phyloP scores from a whole-genome alignment of 2,888 invertebrate species.

The Ryuthela nishihirai region DNA sequence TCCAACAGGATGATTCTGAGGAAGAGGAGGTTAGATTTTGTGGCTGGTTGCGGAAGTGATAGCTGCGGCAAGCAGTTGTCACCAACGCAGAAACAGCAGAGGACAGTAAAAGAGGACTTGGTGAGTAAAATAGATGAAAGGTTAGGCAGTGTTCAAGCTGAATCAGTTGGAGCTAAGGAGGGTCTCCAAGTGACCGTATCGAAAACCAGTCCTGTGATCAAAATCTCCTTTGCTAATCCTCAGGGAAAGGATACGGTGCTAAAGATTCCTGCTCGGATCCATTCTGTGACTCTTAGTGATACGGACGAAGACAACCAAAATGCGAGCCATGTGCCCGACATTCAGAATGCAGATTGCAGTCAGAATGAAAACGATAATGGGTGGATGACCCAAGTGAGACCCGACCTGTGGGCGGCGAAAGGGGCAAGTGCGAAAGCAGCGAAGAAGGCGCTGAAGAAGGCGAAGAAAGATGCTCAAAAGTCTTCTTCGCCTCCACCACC shows the following conservation, averaged over 20 bases:
- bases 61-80: too few species aligned
- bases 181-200: background rate
- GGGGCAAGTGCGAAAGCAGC: conserved; percentile 67
- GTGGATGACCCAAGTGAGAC: conserved; percentile 1
- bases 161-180: conserved; percentile 8
- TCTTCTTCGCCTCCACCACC: conserved; percentile 52
- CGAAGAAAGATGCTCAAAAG: conserved; percentile 70
- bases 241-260: conserved; percentile 78
- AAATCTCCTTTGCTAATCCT: conserved; percentile 70
- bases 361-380: too few species aligned
- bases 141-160: background rate
- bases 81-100: too few species aligned
- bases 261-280: conserved; percentile 69
- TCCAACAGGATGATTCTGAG: conserved; percentile 16
- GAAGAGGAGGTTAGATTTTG: background rate
- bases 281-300: background rate
- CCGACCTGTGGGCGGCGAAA: too few species aligned
- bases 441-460: conserved; percentile 72
- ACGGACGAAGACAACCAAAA: background rate
- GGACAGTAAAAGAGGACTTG: too few species aligned
- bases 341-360: conserved; percentile 40
- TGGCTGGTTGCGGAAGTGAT: background rate
- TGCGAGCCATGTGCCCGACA: background rate
- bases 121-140: conserved; percentile 26
- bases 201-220: conserved; percentile 61